Conservation (phyloP, 2,113 vertebrate species). For the Azemiops feae region DNA sequence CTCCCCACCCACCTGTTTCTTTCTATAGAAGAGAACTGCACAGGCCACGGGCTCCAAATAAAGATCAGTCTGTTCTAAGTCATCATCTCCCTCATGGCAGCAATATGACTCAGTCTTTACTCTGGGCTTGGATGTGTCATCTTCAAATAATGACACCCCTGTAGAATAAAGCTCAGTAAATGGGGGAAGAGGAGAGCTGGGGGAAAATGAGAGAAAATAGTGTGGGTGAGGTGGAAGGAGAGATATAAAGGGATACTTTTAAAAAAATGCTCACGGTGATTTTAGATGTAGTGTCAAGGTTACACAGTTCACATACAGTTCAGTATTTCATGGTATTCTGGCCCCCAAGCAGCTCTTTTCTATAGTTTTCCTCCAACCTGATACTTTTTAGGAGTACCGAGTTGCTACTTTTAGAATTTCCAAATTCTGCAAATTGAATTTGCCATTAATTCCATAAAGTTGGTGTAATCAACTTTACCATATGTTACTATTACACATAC, state of each 20-base stretch:
- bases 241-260: neutral
- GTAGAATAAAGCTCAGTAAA: constrained; percentile 24
- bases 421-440: neutral
- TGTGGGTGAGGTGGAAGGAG: neutral
- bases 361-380: neutral
- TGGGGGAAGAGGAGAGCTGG: constrained; percentile 5
- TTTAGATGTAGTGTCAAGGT: neutral
- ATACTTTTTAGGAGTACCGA: neutral
- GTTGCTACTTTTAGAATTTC: neutral
- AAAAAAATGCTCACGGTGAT: neutral
- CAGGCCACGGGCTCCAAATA: constrained; percentile 50
- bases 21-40: constrained; percentile 61
- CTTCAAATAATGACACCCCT: constrained; percentile 44
- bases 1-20: constrained; percentile 57
- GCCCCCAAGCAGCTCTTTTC: neutral
- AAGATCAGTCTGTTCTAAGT: constrained; percentile 52
- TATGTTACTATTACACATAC: neutral
- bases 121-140: constrained; percentile 60
- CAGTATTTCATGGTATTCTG: neutral
- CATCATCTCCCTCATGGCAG: constrained; percentile 44
- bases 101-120: constrained; percentile 61
- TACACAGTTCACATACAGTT: neutral
- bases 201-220: neutral
- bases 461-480: neutral
- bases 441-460: neutral